Evolutionary conservation across 2,888 invertebrate genomes (phyloP).

Genomic region (Chydorus sphaericus): DNA sequence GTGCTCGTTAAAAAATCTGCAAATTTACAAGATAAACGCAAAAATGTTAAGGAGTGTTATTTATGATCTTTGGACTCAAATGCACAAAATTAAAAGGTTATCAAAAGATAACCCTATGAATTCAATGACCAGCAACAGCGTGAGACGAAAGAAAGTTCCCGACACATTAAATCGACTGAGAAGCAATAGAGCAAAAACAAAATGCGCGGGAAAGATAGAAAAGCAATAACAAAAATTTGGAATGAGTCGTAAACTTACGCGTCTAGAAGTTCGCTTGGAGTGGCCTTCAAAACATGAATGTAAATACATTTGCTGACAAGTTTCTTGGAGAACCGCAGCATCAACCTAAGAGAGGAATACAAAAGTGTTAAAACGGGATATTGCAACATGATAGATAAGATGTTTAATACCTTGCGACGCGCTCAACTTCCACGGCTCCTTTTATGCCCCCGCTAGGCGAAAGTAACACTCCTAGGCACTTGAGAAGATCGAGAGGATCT

Average conservation of each 20-base stretch:
- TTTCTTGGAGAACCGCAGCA: constrained; percentile 90
- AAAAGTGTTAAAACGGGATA: constrained; percentile 14
- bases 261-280: constrained; percentile 64
- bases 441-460: constrained; percentile 67
- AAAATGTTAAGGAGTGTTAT: no score
- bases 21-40: no score
- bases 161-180: no score
- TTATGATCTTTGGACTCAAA: no score
- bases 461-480: constrained; percentile 72
- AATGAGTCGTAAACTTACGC: constrained; percentile 37
- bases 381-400: constrained; percentile 15
- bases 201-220: background rate
- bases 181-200: no score
- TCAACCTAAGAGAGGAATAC: constrained; percentile 51
- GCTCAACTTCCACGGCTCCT: constrained; percentile 70
- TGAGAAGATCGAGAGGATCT: constrained; percentile 73
- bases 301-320: constrained; percentile 91
- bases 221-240: background rate
- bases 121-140: no score
- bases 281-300: constrained; percentile 76
- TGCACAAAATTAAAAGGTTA: no score
- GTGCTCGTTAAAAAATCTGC: constrained; percentile 60
- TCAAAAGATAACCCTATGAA: no score
- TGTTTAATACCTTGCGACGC: constrained; percentile 55
- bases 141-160: no score